Evolutionary conservation across 2,113 vertebrate genomes (phyloP).

Genomic region (Microtus oregoni): DNA sequence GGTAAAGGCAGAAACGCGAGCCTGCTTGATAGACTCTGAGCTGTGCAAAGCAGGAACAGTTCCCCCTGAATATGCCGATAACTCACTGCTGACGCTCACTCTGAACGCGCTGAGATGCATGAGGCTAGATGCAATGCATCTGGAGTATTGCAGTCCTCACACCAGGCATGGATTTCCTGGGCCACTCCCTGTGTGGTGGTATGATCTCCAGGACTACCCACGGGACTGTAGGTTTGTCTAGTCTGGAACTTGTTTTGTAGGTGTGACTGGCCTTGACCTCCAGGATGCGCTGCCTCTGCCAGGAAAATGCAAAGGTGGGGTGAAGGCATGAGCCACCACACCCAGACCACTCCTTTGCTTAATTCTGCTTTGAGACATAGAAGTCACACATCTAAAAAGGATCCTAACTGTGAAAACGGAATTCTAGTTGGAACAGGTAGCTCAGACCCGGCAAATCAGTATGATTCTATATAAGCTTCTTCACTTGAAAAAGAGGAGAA

Average conservation of each 20-base stretch:
- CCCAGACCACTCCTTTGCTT: not conserved
- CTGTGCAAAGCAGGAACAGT: conserved; percentile 16
- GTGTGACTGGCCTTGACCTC: not conserved
- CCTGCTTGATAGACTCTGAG: conserved; percentile 5
- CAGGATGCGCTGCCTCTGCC: not conserved
- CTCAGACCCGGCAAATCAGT: not conserved
- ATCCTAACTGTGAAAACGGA: conserved; percentile 21
- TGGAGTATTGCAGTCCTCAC: not conserved
- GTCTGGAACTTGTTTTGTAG: not conserved
- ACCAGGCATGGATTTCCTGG: not conserved
- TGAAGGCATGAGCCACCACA: not conserved
- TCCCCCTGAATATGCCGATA: not conserved
- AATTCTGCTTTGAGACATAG: not conserved
- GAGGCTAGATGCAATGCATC: not conserved
- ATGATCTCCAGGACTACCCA: not conserved
- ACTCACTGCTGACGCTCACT: not conserved
- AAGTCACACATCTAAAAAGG: not conserved
- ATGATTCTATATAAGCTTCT: not conserved
- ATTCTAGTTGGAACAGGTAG: not conserved
- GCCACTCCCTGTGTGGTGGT: not conserved
- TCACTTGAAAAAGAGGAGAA: conserved; percentile 20
- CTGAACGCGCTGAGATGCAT: too few relatives aligned
- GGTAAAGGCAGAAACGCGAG: not conserved
- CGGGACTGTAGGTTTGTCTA: not conserved
- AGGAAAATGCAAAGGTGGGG: not conserved